Evolutionary conservation across 1,140 invertebrate genomes (phyloP).

Genomic region (Drosophila pectinifera): DNA sequence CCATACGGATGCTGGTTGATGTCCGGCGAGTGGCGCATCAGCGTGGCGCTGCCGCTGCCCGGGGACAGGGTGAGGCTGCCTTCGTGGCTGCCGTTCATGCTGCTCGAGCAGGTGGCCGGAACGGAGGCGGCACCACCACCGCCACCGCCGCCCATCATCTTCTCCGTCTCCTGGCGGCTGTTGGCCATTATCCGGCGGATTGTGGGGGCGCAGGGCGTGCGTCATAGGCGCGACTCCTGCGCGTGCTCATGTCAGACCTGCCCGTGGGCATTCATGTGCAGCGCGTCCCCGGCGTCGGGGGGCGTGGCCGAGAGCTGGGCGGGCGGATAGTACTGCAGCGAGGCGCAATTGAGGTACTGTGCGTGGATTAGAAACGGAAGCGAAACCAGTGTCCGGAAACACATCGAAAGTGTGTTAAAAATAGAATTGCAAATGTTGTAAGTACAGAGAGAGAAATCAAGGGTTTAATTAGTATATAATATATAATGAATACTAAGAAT

Average conservation of each 20-base stretch:
- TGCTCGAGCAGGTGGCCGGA: constrained; percentile 38
- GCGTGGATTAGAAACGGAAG: constrained; percentile 47
- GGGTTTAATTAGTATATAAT: no score
- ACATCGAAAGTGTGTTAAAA: constrained; percentile 51
- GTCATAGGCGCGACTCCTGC: constrained; percentile 84
- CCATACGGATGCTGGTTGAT: constrained; percentile 79
- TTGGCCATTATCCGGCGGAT: constrained; percentile 84
- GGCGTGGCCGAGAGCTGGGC: constrained; percentile 88
- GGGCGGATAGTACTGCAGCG: constrained; percentile 91
- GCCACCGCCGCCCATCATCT: constrained; percentile 66
- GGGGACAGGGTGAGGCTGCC: constrained; percentile 66
- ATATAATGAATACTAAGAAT: background rate
- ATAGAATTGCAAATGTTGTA: no score
- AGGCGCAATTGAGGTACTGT: constrained; percentile 82
- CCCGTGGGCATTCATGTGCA: constrained; percentile 91
- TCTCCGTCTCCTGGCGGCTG: constrained; percentile 83
- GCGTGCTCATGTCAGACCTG: constrained; percentile 81
- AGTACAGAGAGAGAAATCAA: background rate
- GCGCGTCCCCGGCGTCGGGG: constrained; percentile 88
- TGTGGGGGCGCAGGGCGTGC: constrained; percentile 84
- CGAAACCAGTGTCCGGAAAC: constrained; percentile 21
- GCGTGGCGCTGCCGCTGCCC: constrained; percentile 70
- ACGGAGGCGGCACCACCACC: constrained; percentile 39
- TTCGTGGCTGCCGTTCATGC: constrained; percentile 60
- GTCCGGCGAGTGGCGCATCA: constrained; percentile 81